Percentiles rank a stretch among this genome's conserved stretches.
These are phyloP conservation scores for Thryonomys swinderianus DNA, from an alignment of 2,113 vertebrate species.

Conservation along the genomic window DNA sequence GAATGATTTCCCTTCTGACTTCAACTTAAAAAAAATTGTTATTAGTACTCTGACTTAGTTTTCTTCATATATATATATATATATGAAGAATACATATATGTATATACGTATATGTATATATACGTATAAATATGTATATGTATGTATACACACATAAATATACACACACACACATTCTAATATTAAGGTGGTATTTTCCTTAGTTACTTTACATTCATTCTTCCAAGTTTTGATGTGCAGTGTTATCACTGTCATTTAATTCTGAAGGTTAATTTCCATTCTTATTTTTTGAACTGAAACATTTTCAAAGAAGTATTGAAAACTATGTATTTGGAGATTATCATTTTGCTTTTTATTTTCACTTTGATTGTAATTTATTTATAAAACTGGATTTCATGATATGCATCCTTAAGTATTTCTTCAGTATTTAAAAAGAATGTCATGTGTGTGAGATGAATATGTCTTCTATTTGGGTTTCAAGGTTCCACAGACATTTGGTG, in stretches of 20 bases:
- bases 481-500: neutral
- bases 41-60: neutral
- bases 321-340: neutral
- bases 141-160: too few relatives aligned
- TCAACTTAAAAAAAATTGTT: neutral
- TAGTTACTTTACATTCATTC: neutral
- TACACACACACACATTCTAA: too few relatives aligned
- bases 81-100: too few relatives aligned
- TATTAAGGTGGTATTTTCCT: neutral
- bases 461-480: neutral
- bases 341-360: neutral
- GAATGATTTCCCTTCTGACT: neutral
- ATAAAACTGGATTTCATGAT: neutral
- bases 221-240: neutral
- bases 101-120: too few relatives aligned
- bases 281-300: neutral
- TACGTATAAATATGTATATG: too few relatives aligned
- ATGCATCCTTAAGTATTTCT: neutral
- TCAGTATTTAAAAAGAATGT: neutral
- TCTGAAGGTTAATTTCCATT: constrained; percentile 2
- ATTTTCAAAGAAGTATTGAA: neutral
- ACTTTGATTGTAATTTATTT: neutral
- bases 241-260: neutral
- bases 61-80: neutral
- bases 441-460: neutral